phyloP scores from a whole-genome alignment of 1,140 invertebrate genomes.

The Atopsyche davidsoni region DNA sequence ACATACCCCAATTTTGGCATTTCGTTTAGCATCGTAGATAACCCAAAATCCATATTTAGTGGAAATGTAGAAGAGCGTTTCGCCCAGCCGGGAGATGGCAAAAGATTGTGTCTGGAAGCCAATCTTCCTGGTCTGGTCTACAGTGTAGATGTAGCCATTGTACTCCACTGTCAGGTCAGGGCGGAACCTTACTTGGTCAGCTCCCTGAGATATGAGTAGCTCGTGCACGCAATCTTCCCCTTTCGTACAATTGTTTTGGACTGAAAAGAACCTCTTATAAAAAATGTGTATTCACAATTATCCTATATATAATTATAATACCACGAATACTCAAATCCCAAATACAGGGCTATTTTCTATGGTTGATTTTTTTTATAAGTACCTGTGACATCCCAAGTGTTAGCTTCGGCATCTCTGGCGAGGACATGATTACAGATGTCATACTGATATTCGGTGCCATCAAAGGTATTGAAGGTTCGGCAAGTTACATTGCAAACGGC shows the following conservation, averaged over 20 bases:
- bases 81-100: slow-evolving; percentile 59
- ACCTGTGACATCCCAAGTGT: slow-evolving; percentile 62
- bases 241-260: slow-evolving; percentile 57
- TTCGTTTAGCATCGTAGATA: slow-evolving; percentile 59
- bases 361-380: slow-evolving; percentile 35
- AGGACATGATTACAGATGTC: slow-evolving; percentile 75
- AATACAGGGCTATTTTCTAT: too few species aligned
- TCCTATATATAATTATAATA: neutral
- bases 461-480: slow-evolving; percentile 71
- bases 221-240: slow-evolving; percentile 52
- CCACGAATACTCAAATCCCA: neutral
- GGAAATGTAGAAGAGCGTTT: slow-evolving; percentile 61
- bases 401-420: slow-evolving; percentile 56
- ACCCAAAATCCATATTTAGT: slow-evolving; percentile 66
- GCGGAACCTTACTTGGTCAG: slow-evolving; percentile 53
- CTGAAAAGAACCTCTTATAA: slow-evolving; percentile 41
- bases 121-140: slow-evolving; percentile 63
- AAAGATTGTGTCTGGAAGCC: slow-evolving; percentile 58
- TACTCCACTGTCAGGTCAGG: slow-evolving; percentile 61
- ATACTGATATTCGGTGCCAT: slow-evolving; percentile 67
- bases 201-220: slow-evolving; percentile 52
- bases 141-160: slow-evolving; percentile 55
- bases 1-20: slow-evolving; percentile 64
- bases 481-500: slow-evolving; percentile 67
- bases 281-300: slow-evolving; percentile 11